Evolutionary conservation across 2,888 invertebrate species (phyloP), one percentile per base, ranked within the genome.

Genomic region (Embidobia sp.): DNA sequence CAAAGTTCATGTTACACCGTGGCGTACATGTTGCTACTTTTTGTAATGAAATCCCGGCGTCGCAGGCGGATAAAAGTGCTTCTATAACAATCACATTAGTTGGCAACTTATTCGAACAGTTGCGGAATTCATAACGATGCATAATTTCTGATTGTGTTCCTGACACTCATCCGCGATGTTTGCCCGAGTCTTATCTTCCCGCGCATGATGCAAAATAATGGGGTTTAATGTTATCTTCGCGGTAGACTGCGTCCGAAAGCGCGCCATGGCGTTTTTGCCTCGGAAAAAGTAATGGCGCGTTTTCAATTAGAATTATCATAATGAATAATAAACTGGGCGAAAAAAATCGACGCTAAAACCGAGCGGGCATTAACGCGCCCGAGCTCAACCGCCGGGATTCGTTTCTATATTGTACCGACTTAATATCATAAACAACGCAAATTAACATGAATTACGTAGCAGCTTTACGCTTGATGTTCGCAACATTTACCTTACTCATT

Each of bases 91-190:
- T 46, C 31, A 51, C 37, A 33, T 33, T 31, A 69, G 31, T 51
- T 42, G 48, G 18, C 6, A 61, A 61, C 53, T 70, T 61, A 70
- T 70, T 61, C 10, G 3, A 59, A 27, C 57, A 48, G 44, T 57
- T 51, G 8, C 35, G 15, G 31, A 16, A 42, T 44, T 61, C 59
- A 33, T 44, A 67, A 35, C 35, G 55, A 33, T 19, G 33, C 51
- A 46, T 67, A 70, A 72, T 72, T 72, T 55, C 46, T 73, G 72
- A 73, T 73, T 55, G 27, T 72, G 72, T 44, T 55, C 27, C 49
- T 49, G 72, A 73, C 72, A 64, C 55, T 53, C 63, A 37, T 59
- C 51, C 19, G 35, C 59, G 59, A 35, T 51, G 70, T 61, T 70
- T 49, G 53, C 64, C n/a, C 31, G 18, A 49, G 63, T 49, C 63